phyloP scores from a whole-genome alignment of 2,888 invertebrate species.

The Pyralis farinalis region DNA sequence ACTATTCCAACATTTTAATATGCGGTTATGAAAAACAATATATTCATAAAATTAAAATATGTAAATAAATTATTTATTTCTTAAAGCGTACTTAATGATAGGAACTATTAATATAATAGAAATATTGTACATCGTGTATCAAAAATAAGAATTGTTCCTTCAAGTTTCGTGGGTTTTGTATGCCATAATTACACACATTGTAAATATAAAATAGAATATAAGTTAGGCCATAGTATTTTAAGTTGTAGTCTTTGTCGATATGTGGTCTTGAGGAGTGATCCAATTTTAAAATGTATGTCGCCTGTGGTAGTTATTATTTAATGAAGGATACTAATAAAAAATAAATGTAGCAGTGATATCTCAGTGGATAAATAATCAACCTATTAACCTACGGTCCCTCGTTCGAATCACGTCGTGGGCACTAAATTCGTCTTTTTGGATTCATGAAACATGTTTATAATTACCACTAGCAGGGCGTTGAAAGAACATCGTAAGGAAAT shows the following conservation, averaged over 20 bases:
- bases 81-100: conserved; percentile 40
- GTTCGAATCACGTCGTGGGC: too few relatives aligned
- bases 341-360: too few relatives aligned
- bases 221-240: conserved; percentile 18
- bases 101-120: conserved; percentile 22
- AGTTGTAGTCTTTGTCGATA: conserved; percentile 6
- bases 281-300: too few relatives aligned
- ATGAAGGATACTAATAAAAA: too few relatives aligned
- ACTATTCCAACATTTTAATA: background rate
- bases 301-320: too few relatives aligned
- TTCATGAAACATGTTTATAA: too few relatives aligned
- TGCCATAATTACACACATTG: conserved; percentile 39
- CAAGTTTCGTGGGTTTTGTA: conserved; percentile 32
- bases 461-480: too few relatives aligned
- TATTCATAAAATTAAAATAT: conserved; percentile 14
- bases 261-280: conserved; percentile 30
- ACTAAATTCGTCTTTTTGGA: too few relatives aligned
- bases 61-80: conserved; percentile 55
- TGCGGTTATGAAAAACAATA: background rate
- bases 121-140: conserved; percentile 35
- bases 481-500: too few relatives aligned
- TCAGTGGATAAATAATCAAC: too few relatives aligned
- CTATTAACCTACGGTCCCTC: too few relatives aligned
- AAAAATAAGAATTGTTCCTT: conserved; percentile 40
- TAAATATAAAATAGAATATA: conserved; percentile 35